Conservation (phyloP, 1,140 invertebrate species). For the Drosophila arawakana region DNA sequence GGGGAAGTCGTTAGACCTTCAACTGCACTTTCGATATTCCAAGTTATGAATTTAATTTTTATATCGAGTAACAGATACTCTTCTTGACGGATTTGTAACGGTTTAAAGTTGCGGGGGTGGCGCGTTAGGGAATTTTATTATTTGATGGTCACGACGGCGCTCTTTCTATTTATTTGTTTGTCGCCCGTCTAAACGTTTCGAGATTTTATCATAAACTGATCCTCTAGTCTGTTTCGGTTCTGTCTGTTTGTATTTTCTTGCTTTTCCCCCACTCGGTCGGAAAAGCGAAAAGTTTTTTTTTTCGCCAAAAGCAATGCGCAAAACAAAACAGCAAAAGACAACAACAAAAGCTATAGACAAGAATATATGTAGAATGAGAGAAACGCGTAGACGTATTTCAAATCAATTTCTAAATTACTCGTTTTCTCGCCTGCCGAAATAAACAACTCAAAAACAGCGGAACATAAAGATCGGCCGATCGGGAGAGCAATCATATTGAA, state of each 20-base stretch:
- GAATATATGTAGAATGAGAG: slow-evolving; percentile 17
- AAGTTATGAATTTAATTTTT: not conserved
- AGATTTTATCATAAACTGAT: slow-evolving; percentile 84
- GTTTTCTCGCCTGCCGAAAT: slow-evolving; percentile 21
- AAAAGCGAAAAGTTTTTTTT: slow-evolving; percentile 61
- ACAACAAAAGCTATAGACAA: slow-evolving; percentile 28
- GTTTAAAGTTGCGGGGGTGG: not conserved
- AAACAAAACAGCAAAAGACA: slow-evolving; percentile 49
- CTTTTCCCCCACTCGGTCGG: slow-evolving; percentile 37
- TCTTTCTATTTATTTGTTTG: slow-evolving; percentile 55
- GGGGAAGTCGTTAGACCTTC: slow-evolving; percentile 50
- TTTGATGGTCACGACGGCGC: slow-evolving; percentile 18
- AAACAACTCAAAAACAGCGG: slow-evolving; percentile 50
- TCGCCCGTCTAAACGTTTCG: slow-evolving; percentile 80
- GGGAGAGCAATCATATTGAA: slow-evolving; percentile 55
- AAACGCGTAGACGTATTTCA: slow-evolving; percentile 35
- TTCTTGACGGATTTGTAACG: not conserved
- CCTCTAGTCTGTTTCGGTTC: slow-evolving; percentile 55
- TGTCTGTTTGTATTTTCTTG: slow-evolving; percentile 43
- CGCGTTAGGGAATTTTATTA: not conserved
- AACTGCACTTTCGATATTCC: slow-evolving; percentile 35
- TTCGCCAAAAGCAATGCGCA: slow-evolving; percentile 57
- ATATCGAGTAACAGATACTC: not conserved
- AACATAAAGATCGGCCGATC: slow-evolving; percentile 42
- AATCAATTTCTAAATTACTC: slow-evolving; percentile 43